These are phyloP conservation scores for Drosophila stalkeri DNA, from an alignment of 2,888 invertebrate genomes.

Conservation along the genomic window DNA sequence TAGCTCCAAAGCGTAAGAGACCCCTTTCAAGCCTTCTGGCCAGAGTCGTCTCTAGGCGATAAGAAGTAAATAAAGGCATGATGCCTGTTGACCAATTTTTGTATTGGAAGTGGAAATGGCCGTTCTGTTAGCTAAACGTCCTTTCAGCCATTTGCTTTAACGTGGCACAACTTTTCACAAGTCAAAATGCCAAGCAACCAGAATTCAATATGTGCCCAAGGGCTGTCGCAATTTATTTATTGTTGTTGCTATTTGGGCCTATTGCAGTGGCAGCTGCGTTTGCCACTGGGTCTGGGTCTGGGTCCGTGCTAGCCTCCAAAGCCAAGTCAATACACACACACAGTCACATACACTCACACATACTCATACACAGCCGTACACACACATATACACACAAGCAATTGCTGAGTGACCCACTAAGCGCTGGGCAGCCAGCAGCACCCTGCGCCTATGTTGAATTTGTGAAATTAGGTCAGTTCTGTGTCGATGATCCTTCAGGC, in stretches of 20 bases:
- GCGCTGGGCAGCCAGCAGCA: constrained; percentile 45
- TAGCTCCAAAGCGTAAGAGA: constrained; percentile 11
- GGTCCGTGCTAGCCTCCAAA: constrained; percentile 21
- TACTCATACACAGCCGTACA: constrained; percentile 1
- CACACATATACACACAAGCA: neutral
- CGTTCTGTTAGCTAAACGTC: constrained; percentile 37
- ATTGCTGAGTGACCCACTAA: constrained; percentile 70
- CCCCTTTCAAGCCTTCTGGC: neutral
- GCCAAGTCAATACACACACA: constrained; percentile 45
- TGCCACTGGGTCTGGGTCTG: constrained; percentile 36
- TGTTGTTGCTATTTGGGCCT: constrained; percentile 51
- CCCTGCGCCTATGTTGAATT: constrained; percentile 82
- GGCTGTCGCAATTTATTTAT: constrained; percentile 57
- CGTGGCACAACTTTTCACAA: constrained; percentile 33
- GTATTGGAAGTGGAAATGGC: neutral
- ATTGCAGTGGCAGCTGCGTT: constrained; percentile 45
- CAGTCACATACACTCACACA: constrained; percentile 1
- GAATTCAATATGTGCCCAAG: constrained; percentile 52
- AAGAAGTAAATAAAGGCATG: constrained; percentile 6
- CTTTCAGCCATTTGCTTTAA: constrained; percentile 31
- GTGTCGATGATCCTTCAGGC: constrained; percentile 85
- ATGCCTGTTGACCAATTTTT: constrained; percentile 7
- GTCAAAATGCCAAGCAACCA: constrained; percentile 49
- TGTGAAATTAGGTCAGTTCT: constrained; percentile 85
- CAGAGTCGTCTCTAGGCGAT: neutral